Conservation (phyloP, 2,797 vertebrate genomes). For the Enteromius mattozi region DNA sequence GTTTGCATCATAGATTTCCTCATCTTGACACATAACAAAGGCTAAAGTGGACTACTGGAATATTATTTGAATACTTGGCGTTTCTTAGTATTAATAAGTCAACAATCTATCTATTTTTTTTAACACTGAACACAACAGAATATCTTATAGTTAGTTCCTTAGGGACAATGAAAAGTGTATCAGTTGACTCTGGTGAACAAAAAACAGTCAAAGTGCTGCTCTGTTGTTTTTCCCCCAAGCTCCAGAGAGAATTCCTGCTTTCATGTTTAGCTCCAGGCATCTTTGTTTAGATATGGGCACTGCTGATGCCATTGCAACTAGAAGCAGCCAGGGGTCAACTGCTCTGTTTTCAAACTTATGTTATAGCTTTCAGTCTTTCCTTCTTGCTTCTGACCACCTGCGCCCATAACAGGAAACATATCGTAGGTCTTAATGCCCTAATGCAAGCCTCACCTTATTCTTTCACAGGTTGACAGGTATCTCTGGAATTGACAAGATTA, state of each 20-base stretch:
- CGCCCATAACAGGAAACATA: conserved; percentile 12
- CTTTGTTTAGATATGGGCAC: conserved; percentile 95
- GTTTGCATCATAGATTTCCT: conserved; percentile 35
- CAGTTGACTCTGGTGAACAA: conserved; percentile 64
- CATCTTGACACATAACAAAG: conserved; percentile 70
- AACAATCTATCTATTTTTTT: background rate
- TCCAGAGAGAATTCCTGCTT: conserved; percentile 82
- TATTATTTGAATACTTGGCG: conserved; percentile 62
- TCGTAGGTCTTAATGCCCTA: background rate
- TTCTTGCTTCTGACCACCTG: conserved; percentile 41
- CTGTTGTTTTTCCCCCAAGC: conserved; percentile 73
- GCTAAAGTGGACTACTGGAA: conserved; percentile 70
- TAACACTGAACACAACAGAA: background rate
- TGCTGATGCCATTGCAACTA: conserved; percentile 95
- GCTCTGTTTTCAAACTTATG: conserved; percentile 86
- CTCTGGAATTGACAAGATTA: background rate
- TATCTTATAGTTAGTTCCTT: background rate
- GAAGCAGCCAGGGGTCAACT: conserved; percentile 92
- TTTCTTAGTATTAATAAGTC: background rate
- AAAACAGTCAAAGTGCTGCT: conserved; percentile 36
- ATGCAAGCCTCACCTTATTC: background rate
- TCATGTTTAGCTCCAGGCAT: conserved; percentile 92
- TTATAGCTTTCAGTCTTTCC: conserved; percentile 63
- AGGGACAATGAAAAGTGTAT: conserved; percentile 24
- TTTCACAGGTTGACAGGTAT: conserved; percentile 5